Evolutionary conservation across 2,797 vertebrate species (phyloP), one percentile per base, ranked within the genome.

Genomic region (Champsocephalus esox): DNA sequence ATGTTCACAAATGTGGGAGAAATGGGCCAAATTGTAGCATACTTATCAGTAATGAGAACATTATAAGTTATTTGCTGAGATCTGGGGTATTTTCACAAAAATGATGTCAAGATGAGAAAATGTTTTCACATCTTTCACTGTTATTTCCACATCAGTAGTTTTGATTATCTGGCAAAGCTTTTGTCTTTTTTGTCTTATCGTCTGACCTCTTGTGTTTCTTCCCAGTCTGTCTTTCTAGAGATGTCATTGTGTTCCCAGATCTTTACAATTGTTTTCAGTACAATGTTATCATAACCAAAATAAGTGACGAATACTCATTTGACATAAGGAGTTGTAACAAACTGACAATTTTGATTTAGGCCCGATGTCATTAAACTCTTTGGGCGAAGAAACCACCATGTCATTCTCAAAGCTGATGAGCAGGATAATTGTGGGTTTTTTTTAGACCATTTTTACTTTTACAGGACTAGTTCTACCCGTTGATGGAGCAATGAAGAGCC

Each of bases 221-320:
- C 7, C 9, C 7, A 5, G 0, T 32, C 46, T 32, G 55, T 12
- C n/a, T 70, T 24, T 58, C 5, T 19, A 14, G 17, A 58, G 48
- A 68, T 12, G 9, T 54, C 28, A 44, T 48, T 19, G 32, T 66
- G 45, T 61, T 64, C 38, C 41, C 5, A 12, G 12, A 28, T 45
- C 9, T 44, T 34, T 19, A 41, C 28, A 43, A 0, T 21, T 73
- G 38, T 44, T 63, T 63, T 59, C 12, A 73, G 45, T 16, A 9
- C 34, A 19, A 10, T 12, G 17, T 38, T 72, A 34, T 62, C 58
- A 11, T 50, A 44, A 58, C 45, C 55, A 58, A 66, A 58, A 73
- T 19, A 73, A 57, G 49, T 17, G 13, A 12, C 2, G 5, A 32
- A 1, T 24, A 14, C 6, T 41, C 21, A 12, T 41, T 19, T 0